Evolutionary conservation across 2,113 vertebrate species (phyloP).

Genomic region (Cebus imitator): DNA sequence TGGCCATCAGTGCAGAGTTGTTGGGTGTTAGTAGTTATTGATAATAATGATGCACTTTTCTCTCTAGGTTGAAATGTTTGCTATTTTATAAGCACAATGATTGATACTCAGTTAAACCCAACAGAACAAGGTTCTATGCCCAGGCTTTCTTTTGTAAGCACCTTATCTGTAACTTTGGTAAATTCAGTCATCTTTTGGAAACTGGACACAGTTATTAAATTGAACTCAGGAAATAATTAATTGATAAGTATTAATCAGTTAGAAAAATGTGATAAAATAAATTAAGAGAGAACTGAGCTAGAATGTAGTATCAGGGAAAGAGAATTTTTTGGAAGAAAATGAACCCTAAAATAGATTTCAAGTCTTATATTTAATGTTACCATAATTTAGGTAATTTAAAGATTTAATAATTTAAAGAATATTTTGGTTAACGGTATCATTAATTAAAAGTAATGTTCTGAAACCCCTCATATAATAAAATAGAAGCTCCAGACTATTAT

Average conservation of each 20-base stretch:
- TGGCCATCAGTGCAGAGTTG: background rate
- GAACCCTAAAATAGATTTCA: background rate
- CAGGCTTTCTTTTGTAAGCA: background rate
- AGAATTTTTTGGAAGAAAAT: background rate
- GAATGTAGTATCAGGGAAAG: background rate
- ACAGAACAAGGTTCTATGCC: background rate
- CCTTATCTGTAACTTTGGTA: background rate
- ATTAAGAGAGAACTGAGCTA: background rate
- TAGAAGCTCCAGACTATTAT: background rate
- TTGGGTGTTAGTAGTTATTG: too few species aligned
- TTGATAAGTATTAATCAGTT: background rate
- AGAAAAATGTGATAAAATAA: background rate
- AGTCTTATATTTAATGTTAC: slow-evolving; percentile 38
- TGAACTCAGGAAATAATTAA: background rate
- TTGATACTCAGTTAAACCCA: background rate
- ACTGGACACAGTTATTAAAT: background rate
- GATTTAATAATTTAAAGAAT: background rate
- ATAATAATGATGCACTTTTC: background rate
- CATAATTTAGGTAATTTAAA: slow-evolving; percentile 35
- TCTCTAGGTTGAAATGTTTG: background rate
- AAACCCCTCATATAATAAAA: background rate
- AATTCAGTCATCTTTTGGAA: background rate
- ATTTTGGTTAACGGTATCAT: background rate
- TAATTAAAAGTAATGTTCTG: slow-evolving; percentile 35
- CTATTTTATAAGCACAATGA: background rate